Conservation (phyloP, 2,888 invertebrate genomes). For the Orthonevra nobilis region DNA sequence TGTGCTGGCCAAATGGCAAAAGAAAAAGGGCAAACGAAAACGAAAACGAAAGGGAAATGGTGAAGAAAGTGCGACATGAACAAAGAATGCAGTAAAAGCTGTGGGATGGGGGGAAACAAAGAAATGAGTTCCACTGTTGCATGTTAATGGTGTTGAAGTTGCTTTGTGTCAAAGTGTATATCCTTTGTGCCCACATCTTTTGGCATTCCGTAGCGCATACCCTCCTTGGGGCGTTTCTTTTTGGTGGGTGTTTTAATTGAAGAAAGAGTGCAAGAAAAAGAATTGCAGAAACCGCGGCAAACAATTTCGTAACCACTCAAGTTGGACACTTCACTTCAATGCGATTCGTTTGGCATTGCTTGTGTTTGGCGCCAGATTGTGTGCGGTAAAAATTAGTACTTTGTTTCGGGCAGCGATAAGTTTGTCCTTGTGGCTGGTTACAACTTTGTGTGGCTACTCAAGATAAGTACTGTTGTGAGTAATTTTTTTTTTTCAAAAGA, state of each 20-base stretch:
- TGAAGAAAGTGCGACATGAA: slow-evolving; percentile 43
- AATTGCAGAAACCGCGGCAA: slow-evolving; percentile 34
- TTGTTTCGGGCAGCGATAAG: too few relatives aligned
- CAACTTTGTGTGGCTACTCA: too few relatives aligned
- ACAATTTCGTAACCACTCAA: slow-evolving; percentile 48
- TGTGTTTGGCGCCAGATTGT: too few relatives aligned
- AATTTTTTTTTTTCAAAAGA: too few relatives aligned
- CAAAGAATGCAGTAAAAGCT: slow-evolving; percentile 19
- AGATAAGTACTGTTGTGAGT: too few relatives aligned
- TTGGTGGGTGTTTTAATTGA: neutral
- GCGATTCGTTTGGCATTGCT: slow-evolving; percentile 33
- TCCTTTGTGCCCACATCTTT: slow-evolving; percentile 54
- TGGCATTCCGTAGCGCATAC: slow-evolving; percentile 11
- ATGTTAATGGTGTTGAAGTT: slow-evolving; percentile 63
- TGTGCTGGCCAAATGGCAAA: too few relatives aligned
- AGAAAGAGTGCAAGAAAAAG: neutral
- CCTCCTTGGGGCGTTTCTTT: neutral
- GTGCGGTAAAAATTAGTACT: too few relatives aligned
- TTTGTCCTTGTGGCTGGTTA: too few relatives aligned
- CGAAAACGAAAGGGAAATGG: slow-evolving; percentile 4
- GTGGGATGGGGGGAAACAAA: neutral
- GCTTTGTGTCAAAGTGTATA: slow-evolving; percentile 53
- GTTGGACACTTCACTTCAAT: slow-evolving; percentile 50
- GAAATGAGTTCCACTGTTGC: slow-evolving; percentile 46
- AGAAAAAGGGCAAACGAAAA: too few relatives aligned